Percentiles rank a stretch among this genome's conserved stretches.
Conservation (phyloP, 1,140 invertebrate genomes). For the Drosophila simulans region DNA sequence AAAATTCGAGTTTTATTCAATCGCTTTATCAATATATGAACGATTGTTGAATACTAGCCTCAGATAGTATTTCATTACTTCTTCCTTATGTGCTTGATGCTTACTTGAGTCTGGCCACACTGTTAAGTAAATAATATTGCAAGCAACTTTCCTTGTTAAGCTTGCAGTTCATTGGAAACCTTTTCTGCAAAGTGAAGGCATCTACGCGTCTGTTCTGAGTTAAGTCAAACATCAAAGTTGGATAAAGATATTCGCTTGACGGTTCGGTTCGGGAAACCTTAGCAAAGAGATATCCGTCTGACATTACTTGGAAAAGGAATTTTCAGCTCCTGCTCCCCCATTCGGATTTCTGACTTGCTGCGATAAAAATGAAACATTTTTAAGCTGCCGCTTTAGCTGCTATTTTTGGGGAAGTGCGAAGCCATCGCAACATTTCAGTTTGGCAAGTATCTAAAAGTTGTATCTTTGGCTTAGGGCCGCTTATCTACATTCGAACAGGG, state of each 20-base stretch:
- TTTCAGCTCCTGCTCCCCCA: not conserved
- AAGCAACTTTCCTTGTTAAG: no score
- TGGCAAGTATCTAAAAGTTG: conserved; percentile 51
- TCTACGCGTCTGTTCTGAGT: not conserved
- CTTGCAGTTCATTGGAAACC: not conserved
- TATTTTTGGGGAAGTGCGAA: conserved; percentile 37
- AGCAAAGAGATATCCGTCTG: conserved; percentile 11
- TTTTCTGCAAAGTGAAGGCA: not conserved
- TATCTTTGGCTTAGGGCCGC: conserved; percentile 61
- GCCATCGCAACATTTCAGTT: conserved; percentile 42
- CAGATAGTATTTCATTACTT: no score
- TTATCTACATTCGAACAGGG: conserved; percentile 71
- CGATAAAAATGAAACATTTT: conserved; percentile 55
- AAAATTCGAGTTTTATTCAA: not conserved
- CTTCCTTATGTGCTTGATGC: not conserved
- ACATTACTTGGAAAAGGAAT: conserved; percentile 26
- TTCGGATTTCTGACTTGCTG: conserved; percentile 7
- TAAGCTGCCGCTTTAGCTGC: conserved; percentile 28
- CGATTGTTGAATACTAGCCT: no score
- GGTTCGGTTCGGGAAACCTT: conserved; percentile 9
- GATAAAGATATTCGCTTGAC: conserved; percentile 20
- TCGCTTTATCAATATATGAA: not conserved
- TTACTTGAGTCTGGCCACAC: not conserved
- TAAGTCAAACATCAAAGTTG: conserved; percentile 36
- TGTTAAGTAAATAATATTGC: no score